Percentiles rank a stretch among this genome's conserved stretches.
phyloP scores from a whole-genome alignment of 2,797 vertebrate species.

The Poecilia velifera region DNA sequence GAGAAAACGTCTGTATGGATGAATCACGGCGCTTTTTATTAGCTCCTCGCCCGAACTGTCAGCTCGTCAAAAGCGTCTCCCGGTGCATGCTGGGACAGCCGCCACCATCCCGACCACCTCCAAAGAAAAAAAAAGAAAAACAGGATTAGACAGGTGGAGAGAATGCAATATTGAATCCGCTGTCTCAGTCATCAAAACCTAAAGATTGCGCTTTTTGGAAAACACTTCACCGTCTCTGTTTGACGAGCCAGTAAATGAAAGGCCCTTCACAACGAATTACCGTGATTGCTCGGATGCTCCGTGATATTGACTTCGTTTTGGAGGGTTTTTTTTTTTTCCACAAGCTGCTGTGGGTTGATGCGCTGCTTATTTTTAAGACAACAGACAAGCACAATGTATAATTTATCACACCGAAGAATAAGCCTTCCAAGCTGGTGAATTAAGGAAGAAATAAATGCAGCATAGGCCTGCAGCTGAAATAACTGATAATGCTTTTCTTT shows the following conservation, averaged over 20 bases:
- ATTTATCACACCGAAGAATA: constrained; percentile 67
- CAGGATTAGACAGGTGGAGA: constrained; percentile 55
- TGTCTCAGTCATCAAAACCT: constrained; percentile 49
- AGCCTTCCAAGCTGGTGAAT: constrained; percentile 51
- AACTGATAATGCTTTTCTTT: constrained; percentile 56
- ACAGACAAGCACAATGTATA: constrained; percentile 63
- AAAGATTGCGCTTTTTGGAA: constrained; percentile 51
- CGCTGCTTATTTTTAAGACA: constrained; percentile 72
- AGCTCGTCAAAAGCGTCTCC: constrained; percentile 39
- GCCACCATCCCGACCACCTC: constrained; percentile 29
- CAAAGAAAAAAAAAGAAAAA: constrained; percentile 16
- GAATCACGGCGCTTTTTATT: constrained; percentile 16
- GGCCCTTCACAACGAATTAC: constrained; percentile 68
- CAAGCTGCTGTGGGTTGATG: constrained; percentile 61
- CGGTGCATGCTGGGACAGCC: constrained; percentile 37
- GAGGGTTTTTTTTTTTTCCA: constrained; percentile 9
- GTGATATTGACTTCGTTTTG: constrained; percentile 44
- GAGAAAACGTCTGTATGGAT: constrained; percentile 6
- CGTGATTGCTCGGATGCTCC: constrained; percentile 48
- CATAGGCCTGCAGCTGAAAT: constrained; percentile 57
- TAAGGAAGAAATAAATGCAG: constrained; percentile 67
- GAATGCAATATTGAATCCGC: constrained; percentile 46
- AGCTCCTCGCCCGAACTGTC: constrained; percentile 36
- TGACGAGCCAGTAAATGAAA: constrained; percentile 64
- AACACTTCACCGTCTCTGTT: constrained; percentile 39